Base-by-base conservation (phyloP, 2,113 vertebrate species). In the Oplegnathus fasciatus region DNA sequence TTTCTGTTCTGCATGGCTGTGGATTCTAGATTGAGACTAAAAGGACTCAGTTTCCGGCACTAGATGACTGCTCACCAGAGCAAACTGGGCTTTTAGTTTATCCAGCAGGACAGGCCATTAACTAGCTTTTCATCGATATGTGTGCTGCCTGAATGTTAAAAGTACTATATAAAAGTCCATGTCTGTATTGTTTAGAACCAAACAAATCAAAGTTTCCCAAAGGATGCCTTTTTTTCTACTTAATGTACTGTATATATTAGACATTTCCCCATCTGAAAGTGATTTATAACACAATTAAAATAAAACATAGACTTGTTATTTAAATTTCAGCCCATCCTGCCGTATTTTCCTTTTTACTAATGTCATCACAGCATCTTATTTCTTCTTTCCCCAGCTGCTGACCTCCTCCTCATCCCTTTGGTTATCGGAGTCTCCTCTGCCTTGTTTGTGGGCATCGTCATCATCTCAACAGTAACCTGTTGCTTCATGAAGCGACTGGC, bases 401-500 rank as follows among this genome's bases (percentile, higher is more conserved):
- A 98, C 85, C 96, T 97, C 46, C 95, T 98, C 9, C 90, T 98
- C 26, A 91, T 98, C 76, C 97, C 97, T 1, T 66, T 98, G 85
- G 90, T 97, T 14, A 85, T 96, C 14, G 97, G 97, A 0, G 86
- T 96, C 6, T 96, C 95, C 30, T 96, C 95, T 0, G 96, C 97
- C 37, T 91, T 98, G 13, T 96, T 97, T 44, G 95, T 97, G 0
- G 96, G 97, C 0, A 91, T 96, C 72, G 78, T 95, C 30, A 93
- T 98, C 88, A 95, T 98, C 0, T 91, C 95, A 8, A 82, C 97
- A 0, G 96, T 98, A 57, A 98, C 97, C 65, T 98, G 97, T 82
- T 98, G 97, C 94, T 98, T 97, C 92, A 97, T 98, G 96, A 97
- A 91, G 28, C 94, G 95, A 26, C 92, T 98, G 66, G 91, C 93